These are phyloP conservation scores for Hydriomena furcata DNA, from an alignment of 2,888 invertebrate species.

Conservation along the genomic window DNA sequence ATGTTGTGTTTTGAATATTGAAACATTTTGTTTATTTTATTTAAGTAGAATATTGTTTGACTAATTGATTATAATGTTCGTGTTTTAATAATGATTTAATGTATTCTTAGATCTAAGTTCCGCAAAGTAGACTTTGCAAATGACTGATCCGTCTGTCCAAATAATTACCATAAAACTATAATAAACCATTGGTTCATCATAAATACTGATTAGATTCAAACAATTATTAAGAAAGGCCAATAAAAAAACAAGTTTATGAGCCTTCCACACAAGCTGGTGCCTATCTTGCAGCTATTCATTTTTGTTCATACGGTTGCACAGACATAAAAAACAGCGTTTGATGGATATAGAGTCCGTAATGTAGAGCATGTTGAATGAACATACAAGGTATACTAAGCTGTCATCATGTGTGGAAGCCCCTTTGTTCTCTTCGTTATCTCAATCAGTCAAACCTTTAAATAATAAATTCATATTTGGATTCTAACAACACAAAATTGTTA, in stretches of 20 bases:
- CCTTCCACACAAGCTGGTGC: neutral
- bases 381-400: neutral
- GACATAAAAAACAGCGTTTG: neutral
- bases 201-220: constrained; percentile 44
- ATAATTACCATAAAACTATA: constrained; percentile 32
- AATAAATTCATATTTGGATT: constrained; percentile 41
- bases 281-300: neutral
- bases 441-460: constrained; percentile 38
- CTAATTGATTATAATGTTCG: too few species aligned
- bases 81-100: too few species aligned
- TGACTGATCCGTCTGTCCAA: constrained; percentile 3
- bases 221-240: constrained; percentile 47
- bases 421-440: constrained; percentile 38
- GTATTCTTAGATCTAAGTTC: constrained; percentile 3
- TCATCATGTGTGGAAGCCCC: constrained; percentile 1
- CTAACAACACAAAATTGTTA: constrained; percentile 36
- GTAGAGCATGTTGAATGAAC: neutral
- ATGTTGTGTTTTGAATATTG: too few species aligned
- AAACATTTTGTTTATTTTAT: too few species aligned
- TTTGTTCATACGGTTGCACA: neutral
- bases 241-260: constrained; percentile 45
- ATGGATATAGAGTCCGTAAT: too few species aligned
- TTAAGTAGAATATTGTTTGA: too few species aligned
- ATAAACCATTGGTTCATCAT: constrained; percentile 40
- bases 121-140: constrained; percentile 3